Conservation (phyloP, 2,113 vertebrate species). For the Neolamprologus modestus region DNA sequence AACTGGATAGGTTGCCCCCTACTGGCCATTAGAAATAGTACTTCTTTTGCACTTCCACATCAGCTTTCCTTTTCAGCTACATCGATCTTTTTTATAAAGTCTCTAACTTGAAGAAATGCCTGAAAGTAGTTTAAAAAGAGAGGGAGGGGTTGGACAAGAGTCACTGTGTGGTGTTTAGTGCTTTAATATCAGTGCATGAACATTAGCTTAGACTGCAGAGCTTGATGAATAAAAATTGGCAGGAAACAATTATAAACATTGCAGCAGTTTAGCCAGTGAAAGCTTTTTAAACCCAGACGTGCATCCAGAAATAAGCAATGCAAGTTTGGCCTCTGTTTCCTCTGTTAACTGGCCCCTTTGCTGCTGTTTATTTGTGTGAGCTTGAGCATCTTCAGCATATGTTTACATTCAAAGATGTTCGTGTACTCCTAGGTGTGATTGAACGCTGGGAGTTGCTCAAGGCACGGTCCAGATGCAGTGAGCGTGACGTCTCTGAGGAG, state of each 20-base stretch:
- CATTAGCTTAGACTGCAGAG: background rate
- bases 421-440: slow-evolving; percentile 73
- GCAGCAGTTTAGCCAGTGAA: background rate
- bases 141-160: background rate
- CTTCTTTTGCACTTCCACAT: background rate
- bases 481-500: slow-evolving; percentile 54
- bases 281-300: background rate
- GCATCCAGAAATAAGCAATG: background rate
- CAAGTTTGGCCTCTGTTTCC: background rate
- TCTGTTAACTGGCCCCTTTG: background rate
- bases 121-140: background rate
- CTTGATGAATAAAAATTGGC: background rate
- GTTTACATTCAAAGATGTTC: background rate
- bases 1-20: background rate
- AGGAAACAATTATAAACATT: background rate
- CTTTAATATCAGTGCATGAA: background rate
- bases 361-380: background rate
- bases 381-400: background rate
- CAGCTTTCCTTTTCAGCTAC: background rate
- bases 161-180: background rate
- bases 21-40: background rate
- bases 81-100: background rate
- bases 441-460: slow-evolving; percentile 86
- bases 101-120: background rate
- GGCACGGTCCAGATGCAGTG: slow-evolving; percentile 75